phyloP scores from a whole-genome alignment of 37 sponge, comb jelly and placozoan genomes.

The Mnemiopsis leidyi region DNA sequence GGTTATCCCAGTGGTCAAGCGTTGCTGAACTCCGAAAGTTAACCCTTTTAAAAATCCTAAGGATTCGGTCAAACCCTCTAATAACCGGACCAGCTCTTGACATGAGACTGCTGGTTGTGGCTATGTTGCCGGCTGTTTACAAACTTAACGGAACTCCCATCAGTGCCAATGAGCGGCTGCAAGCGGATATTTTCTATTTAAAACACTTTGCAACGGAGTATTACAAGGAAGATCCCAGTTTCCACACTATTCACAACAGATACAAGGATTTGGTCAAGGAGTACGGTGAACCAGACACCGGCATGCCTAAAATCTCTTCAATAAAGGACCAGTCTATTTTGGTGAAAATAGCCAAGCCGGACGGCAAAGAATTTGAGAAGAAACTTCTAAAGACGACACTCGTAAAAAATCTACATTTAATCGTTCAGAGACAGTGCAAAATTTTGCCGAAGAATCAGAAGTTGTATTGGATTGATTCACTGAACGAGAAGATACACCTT shows the following conservation, averaged over 20 bases:
- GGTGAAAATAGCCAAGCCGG: background rate
- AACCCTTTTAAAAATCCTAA: background rate
- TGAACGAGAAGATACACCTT: background rate
- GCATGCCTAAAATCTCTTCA: background rate
- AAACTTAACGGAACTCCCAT: slow-evolving; percentile 59
- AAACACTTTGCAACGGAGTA: slow-evolving; percentile 41
- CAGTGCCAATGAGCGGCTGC: slow-evolving; percentile 30
- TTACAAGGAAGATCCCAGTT: background rate
- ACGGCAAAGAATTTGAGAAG: slow-evolving; percentile 31
- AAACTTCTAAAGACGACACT: slow-evolving; percentile 7
- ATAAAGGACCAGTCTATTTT: slow-evolving; percentile 33
- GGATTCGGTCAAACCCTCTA: slow-evolving; percentile 41
- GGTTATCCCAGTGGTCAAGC: background rate
- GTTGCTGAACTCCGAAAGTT: slow-evolving; percentile 28
- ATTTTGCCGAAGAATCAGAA: slow-evolving; percentile 25
- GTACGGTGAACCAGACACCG: background rate
- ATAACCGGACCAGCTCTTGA: slow-evolving; percentile 29
- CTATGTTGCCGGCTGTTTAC: background rate
- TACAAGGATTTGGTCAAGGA: background rate
- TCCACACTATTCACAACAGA: background rate
- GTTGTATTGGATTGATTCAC: slow-evolving; percentile 21
- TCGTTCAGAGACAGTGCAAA: slow-evolving; percentile 46
- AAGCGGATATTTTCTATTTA: slow-evolving; percentile 48
- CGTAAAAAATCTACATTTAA: slow-evolving; percentile 12
- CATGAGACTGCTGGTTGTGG: slow-evolving; percentile 35